These are phyloP conservation scores for Lampris incognitus DNA, from an alignment of 2,113 vertebrate species.

Conservation along the genomic window DNA sequence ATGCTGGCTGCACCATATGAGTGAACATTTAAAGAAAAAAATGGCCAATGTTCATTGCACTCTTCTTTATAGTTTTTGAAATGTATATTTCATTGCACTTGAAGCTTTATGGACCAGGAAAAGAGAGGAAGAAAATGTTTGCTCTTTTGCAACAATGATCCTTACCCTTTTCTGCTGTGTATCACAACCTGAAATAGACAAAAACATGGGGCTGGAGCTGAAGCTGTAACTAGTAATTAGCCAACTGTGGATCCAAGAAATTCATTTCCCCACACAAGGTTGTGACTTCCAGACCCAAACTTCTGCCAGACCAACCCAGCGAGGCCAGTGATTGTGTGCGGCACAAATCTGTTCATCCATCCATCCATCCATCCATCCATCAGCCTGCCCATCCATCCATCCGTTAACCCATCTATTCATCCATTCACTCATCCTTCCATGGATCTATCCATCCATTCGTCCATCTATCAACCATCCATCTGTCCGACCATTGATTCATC, in stretches of 20 bases:
- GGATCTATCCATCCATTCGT: too few relatives aligned
- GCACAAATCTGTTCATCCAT: slow-evolving; percentile 24
- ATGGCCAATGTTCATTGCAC: not conserved
- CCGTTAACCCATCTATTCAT: slow-evolving; percentile 3
- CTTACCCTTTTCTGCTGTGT: slow-evolving; percentile 29
- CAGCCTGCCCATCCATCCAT: not conserved
- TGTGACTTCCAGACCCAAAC: slow-evolving; percentile 26
- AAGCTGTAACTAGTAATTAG: slow-evolving; percentile 70
- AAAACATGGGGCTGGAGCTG: slow-evolving; percentile 50
- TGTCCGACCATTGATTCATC: too few relatives aligned
- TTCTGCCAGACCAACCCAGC: slow-evolving; percentile 16
- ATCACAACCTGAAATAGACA: slow-evolving; percentile 66
- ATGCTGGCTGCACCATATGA: too few relatives aligned
- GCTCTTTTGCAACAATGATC: not conserved
- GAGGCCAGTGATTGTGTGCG: slow-evolving; percentile 16
- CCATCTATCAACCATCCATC: too few relatives aligned
- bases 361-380: not conserved
- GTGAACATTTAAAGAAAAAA: too few relatives aligned
- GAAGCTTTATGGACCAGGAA: slow-evolving; percentile 12
- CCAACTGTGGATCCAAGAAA: slow-evolving; percentile 60
- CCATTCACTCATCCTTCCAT: slow-evolving; percentile 6
- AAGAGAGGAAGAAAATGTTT: slow-evolving; percentile 34
- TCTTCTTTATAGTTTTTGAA: not conserved
- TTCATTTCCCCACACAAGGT: slow-evolving; percentile 57
- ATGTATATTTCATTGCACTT: not conserved